These are phyloP conservation scores for Ceratotherium simum DNA, from an alignment of 2,113 vertebrate species.

Conservation along the genomic window DNA sequence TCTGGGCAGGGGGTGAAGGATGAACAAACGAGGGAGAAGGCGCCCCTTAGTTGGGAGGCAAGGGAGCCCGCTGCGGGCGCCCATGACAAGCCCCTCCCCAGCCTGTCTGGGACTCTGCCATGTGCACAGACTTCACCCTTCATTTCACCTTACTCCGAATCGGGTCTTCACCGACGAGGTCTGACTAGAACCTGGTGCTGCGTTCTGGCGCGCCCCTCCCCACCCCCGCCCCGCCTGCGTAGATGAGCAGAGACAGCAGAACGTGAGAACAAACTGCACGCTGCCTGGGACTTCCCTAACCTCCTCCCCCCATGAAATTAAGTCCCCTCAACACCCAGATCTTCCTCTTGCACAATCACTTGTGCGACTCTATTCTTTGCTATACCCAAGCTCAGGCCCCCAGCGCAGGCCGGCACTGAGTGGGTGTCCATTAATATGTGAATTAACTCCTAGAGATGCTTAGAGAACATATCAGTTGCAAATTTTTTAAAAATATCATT, in stretches of 20 bases:
- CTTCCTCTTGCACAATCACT: neutral
- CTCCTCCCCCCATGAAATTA: accelerated
- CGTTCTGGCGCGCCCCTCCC: neutral
- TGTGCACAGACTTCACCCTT: accelerated
- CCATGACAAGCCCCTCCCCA: accelerated
- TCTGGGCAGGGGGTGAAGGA: slow-evolving; percentile 77
- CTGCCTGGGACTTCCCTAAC: neutral
- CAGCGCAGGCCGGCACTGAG: neutral
- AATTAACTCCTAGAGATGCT: neutral
- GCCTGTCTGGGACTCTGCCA: neutral
- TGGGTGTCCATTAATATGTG: neutral
- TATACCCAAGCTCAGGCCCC: neutral
- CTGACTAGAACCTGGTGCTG: neutral
- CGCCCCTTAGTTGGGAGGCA: accelerated
- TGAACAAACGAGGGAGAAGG: neutral
- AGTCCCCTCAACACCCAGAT: neutral
- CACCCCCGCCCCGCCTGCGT: neutral
- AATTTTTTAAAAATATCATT: neutral
- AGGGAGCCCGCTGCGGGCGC: too few relatives aligned
- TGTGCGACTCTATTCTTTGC: accelerated
- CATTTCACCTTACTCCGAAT: neutral
- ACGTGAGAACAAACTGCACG: accelerated
- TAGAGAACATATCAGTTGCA: neutral
- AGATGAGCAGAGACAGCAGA: too few relatives aligned
- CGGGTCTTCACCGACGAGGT: neutral